Conservation (phyloP, 1,140 invertebrate species). For the Theocolax elegans region DNA sequence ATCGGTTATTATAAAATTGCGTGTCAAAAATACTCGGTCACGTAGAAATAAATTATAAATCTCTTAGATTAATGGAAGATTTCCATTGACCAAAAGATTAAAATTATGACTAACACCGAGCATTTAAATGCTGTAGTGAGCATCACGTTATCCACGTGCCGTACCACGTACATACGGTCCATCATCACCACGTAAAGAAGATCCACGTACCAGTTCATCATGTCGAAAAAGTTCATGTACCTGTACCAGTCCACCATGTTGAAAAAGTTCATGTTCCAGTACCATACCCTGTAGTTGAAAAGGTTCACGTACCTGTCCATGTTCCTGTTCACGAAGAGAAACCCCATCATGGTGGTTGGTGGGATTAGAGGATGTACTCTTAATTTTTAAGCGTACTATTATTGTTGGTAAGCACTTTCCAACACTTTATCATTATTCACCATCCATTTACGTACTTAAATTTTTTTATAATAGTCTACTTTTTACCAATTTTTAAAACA, state of each 20-base stretch:
- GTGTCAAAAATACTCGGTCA: too few relatives aligned
- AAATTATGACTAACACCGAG: too few relatives aligned
- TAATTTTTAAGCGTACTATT: too few relatives aligned
- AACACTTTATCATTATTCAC: too few relatives aligned
- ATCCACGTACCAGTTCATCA: constrained; percentile 66
- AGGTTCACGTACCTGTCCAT: constrained; percentile 52
- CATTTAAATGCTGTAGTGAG: too few relatives aligned
- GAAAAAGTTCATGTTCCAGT: constrained; percentile 65
- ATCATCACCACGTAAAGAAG: constrained; percentile 75
- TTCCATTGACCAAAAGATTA: too few relatives aligned
- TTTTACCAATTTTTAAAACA: too few relatives aligned
- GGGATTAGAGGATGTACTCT: too few relatives aligned
- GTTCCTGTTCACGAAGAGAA: constrained; percentile 52
- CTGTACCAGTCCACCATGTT: constrained; percentile 62
- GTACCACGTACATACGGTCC: constrained; percentile 74
- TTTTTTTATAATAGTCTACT: too few relatives aligned
- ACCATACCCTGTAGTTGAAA: constrained; percentile 54
- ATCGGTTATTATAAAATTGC: too few relatives aligned
- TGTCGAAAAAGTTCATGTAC: constrained; percentile 67
- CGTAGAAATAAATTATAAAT: background rate
- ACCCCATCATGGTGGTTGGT: constrained; percentile 44
- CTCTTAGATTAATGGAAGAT: constrained; percentile 45
- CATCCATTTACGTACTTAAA: too few relatives aligned
- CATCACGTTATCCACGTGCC: constrained; percentile 73
- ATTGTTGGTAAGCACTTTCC: too few relatives aligned